Evolutionary conservation across 2,113 vertebrate genomes (phyloP), one percentile per base, ranked within the genome.

Genomic region (Ascaphus truei): DNA sequence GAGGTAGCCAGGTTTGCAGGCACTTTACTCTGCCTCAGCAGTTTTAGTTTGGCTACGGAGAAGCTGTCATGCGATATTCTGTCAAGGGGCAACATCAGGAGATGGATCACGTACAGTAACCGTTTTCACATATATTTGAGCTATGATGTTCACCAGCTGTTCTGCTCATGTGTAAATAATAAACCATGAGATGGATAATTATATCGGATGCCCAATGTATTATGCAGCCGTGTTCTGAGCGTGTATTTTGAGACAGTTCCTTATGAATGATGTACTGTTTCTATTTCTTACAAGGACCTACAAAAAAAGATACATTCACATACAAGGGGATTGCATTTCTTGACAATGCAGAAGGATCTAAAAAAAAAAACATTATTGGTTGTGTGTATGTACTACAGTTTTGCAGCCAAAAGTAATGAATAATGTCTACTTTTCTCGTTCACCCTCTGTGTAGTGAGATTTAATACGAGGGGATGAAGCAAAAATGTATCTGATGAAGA

Each of bases 11-110:
- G 83, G 85, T 86, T 85, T 87, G 76, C 74, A 87, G 85, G 87
- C 85, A 84, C 83, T 89, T 90, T 69, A 87, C 89, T 91, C 83
- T 90, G 84, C 87, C 89, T 89, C 89, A 89, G 87, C 87, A 88
- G 84, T 85, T 91, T 88, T 83, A 50, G 58, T 73, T 77, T 83
- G 85, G 84, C 83, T 91, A 90, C 78, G 81, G 85, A 82, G 84
- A 90, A 89, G 84, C 81, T 81, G 77, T 85, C 85, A 75, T 77
- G 77, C 74, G 78, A 55, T 81, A 81, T 89, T 88, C 86, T 87
- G 86, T 90, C 83, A 84, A 76, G 67, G 79, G 67, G 72, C 82
- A 75, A 69, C 79, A 82, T 76, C 76, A 79, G 78, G 81, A 79
- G 81, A 86, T 80, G 79, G 78, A 80, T 77, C 64, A 9, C 41